Conservation (phyloP, 2,113 vertebrate species). For the Eolophus roseicapilla region DNA sequence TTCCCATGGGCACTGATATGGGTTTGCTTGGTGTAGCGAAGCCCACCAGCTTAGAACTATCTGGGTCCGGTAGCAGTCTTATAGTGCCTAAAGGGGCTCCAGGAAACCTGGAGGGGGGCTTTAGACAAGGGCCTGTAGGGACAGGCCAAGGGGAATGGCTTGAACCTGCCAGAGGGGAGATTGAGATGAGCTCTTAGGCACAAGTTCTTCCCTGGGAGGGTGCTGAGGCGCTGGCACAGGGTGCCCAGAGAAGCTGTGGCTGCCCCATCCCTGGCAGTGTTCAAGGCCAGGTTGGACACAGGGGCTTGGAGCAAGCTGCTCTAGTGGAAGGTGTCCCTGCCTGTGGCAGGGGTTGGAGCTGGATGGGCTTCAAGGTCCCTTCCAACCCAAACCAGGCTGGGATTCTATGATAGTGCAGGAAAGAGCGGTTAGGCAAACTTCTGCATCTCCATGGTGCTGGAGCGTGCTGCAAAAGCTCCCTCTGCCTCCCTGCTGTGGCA, state of each 20-base stretch:
- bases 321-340: too few relatives aligned
- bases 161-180: neutral
- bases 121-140: neutral
- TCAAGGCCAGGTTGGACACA: too few relatives aligned
- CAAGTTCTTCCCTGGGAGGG: too few relatives aligned
- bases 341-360: neutral
- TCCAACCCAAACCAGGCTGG: neutral
- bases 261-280: too few relatives aligned
- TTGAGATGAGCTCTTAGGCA: too few relatives aligned
- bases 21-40: neutral
- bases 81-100: neutral
- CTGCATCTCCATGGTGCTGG: accelerated
- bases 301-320: too few relatives aligned
- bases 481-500: slow-evolving; percentile 33
- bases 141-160: neutral
- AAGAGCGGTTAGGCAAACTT: accelerated
- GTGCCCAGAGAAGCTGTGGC: too few relatives aligned
- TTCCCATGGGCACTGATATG: neutral
- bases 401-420: neutral
- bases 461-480: neutral
- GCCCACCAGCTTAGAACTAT: neutral
- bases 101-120: neutral
- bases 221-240: too few relatives aligned
- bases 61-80: neutral
- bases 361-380: neutral